Base-by-base conservation (phyloP, 1,140 invertebrate genomes). In the Bombus sibiricus region DNA sequence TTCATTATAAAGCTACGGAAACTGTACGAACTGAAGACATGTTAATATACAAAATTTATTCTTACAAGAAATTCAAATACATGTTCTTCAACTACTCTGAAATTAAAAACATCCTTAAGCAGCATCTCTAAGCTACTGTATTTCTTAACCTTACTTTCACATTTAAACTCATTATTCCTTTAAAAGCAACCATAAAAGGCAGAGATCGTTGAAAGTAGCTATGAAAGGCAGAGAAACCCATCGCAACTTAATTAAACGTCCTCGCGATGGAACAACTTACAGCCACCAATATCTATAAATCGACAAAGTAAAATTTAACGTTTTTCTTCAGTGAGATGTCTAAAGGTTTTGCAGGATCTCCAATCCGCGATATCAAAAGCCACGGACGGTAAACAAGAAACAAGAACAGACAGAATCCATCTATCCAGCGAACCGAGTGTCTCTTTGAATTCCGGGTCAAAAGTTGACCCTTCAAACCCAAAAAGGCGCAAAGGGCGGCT, bases 391-490 rank as follows among this genome's bases (percentile, higher is more conserved):
- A 37, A 39, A 78, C 53, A 80, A 86, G 86, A 62, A 75, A 15
- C 73, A 53, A 53, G 22, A 34, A 75, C 43, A 34, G 32, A 12
- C 39, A 34, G 43, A 25, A 34, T 75, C 22, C 43, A 53, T 53
- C n/a, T 43, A 75, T 34, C n/a, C 22, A 15, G 28, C 69, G 79
- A 62, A 64, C 47, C 25, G 39, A 59, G 32, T 68, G 78, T 71
- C 81, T 72, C 39, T 59, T 73, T 88, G 77, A 88, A 83, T 83
- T 41, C 69, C 34, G 3, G 43, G n/a, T 3, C 28, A 41, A 59
- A 87, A 81, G 78, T 78, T 80, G 75, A 71, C 79, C 74, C 34
- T 76, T 86, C 47, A 15, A 22, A 57, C 9, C 39, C 68, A 72
- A 66, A 32, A 74, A 34, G 37, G 59, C n/a, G 77, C 43, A 68